A percentile compares a stretch with the other conserved stretches of the same genome.
phyloP scores from a whole-genome alignment of 2,113 vertebrate species.

The Ahaetulla prasina region DNA sequence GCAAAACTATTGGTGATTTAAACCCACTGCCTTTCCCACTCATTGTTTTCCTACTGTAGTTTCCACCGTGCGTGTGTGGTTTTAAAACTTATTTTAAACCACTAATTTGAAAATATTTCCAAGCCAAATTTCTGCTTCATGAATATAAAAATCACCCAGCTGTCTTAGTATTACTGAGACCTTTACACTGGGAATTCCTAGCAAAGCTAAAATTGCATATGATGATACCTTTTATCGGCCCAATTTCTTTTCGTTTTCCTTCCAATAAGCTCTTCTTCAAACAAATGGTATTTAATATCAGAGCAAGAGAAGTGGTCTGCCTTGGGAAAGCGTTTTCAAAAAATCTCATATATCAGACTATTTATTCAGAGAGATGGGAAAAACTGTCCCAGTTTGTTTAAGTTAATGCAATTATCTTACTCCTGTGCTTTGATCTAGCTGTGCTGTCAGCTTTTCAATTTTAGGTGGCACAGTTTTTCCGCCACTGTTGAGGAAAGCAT shows the following conservation, averaged over 20 bases:
- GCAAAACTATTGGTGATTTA: not conserved
- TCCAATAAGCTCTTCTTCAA: constrained; percentile 8
- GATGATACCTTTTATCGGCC: not conserved
- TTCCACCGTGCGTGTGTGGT: not conserved
- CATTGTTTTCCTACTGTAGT: not conserved
- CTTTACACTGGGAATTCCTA: not conserved
- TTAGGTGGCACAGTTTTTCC: not conserved
- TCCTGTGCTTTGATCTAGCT: constrained; percentile 12
- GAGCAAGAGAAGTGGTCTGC: not conserved
- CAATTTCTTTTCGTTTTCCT: not conserved
- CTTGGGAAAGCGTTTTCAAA: not conserved
- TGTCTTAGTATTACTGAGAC: not conserved
- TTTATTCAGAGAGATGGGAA: not conserved
- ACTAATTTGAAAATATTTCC: not conserved
- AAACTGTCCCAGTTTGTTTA: not conserved
- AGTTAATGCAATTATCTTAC: not conserved
- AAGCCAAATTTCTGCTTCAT: not conserved
- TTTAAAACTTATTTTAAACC: not conserved
- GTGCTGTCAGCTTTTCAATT: not conserved
- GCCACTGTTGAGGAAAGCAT: not conserved
- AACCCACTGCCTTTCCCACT: not conserved
- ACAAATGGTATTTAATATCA: not conserved
- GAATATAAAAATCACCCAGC: not conserved
- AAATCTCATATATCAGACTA: not conserved
- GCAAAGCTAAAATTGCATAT: not conserved